These are phyloP conservation scores for Tenualosa ilisha DNA, from an alignment of 2,797 vertebrate genomes.

Conservation along the genomic window DNA sequence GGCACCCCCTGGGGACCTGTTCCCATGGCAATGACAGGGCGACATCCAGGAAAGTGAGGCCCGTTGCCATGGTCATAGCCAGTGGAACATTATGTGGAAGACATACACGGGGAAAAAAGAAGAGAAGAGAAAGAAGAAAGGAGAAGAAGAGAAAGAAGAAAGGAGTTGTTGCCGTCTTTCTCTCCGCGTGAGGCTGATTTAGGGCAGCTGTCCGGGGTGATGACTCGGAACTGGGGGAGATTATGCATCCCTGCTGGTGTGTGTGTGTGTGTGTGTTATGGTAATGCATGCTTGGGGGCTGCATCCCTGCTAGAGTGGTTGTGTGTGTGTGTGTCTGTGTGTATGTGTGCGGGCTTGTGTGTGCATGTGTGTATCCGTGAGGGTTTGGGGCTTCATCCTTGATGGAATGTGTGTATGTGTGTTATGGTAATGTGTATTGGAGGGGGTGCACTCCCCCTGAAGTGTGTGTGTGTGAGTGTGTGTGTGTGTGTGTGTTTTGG, in stretches of 20 bases:
- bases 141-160: background rate
- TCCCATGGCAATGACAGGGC: constrained; percentile 50
- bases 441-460: no score
- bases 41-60: constrained; percentile 42
- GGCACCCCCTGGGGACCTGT: constrained; percentile 42
- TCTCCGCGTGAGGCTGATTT: background rate
- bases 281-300: background rate
- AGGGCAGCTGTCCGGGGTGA: background rate
- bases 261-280: background rate
- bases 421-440: background rate
- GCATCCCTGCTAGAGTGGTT: no score
- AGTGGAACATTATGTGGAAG: background rate
- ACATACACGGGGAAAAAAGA: background rate
- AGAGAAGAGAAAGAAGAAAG: background rate
- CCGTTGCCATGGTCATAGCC: constrained; percentile 50
- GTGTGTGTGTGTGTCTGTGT: background rate
- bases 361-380: no score
- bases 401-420: background rate
- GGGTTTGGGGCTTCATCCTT: no score
- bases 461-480: background rate
- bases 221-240: background rate
- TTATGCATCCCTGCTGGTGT: background rate
- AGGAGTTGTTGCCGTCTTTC: background rate
- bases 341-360: no score
- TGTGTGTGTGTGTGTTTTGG: background rate